These are phyloP conservation scores for Hydrocynus forskahlii DNA, from an alignment of 2,797 vertebrate species.

Conservation along the genomic window DNA sequence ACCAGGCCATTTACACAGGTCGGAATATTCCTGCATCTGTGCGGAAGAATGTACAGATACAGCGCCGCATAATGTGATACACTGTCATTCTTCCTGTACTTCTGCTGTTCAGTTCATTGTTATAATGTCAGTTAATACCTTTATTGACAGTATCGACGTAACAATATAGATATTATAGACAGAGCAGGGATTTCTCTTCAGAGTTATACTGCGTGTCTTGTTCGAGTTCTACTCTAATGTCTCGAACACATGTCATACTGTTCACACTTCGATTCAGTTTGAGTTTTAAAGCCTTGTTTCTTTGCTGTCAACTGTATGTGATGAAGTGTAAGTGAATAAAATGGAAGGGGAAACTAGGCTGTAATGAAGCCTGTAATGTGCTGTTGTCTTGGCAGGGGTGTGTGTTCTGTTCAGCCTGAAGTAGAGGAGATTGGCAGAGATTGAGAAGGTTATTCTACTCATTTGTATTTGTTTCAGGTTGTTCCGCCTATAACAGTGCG, in stretches of 20 bases:
- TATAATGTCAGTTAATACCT: too few species aligned
- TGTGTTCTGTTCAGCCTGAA: slow-evolving; percentile 27
- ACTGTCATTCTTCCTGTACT: neutral
- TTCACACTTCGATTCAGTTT: slow-evolving; percentile 10
- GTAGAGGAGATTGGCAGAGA: slow-evolving; percentile 47
- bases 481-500: slow-evolving; percentile 62
- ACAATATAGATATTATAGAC: neutral
- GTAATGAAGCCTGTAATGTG: slow-evolving; percentile 38
- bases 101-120: neutral
- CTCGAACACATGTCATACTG: neutral
- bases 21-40: neutral
- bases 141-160: neutral
- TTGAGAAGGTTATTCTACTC: slow-evolving; percentile 58
- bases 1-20: neutral
- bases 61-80: neutral
- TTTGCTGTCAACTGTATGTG: slow-evolving; percentile 15
- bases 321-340: slow-evolving; percentile 35
- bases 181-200: neutral
- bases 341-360: slow-evolving; percentile 29
- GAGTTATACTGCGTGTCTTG: neutral
- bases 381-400: slow-evolving; percentile 40
- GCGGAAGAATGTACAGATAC: neutral
- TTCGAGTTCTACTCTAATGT: too few species aligned
- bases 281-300: slow-evolving; percentile 19
- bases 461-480: slow-evolving; percentile 68